Conservation (phyloP, 2,113 vertebrate genomes). For the Oceanites oceanicus region DNA sequence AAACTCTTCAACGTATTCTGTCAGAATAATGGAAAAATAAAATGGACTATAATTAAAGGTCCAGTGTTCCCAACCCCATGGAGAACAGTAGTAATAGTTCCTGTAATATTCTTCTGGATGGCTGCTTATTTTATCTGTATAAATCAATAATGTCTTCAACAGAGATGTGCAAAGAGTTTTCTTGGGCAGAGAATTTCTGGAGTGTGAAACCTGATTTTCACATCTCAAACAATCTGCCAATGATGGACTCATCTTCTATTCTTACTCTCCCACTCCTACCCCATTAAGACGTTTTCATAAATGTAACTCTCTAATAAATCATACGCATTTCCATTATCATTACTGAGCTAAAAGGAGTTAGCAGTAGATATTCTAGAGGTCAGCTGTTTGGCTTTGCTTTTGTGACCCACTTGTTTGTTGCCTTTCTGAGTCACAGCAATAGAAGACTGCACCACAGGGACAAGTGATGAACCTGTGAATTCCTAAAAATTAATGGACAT, state of each 20-base stretch:
- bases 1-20: background rate
- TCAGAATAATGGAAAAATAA: background rate
- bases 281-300: background rate
- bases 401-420: background rate
- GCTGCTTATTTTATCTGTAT: background rate
- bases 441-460: background rate
- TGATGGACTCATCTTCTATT: background rate
- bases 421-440: background rate
- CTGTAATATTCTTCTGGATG: background rate
- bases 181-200: background rate
- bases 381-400: background rate
- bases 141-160: background rate
- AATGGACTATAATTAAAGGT: background rate
- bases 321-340: background rate
- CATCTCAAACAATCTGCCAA: background rate
- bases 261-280: background rate
- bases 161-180: background rate
- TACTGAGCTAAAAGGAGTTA: background rate
- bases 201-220: background rate
- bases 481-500: background rate
- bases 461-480: background rate
- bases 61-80: background rate
- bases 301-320: background rate
- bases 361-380: background rate
- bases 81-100: background rate